Conservation (phyloP, 2,113 vertebrate species). For the Mustela lutreola region DNA sequence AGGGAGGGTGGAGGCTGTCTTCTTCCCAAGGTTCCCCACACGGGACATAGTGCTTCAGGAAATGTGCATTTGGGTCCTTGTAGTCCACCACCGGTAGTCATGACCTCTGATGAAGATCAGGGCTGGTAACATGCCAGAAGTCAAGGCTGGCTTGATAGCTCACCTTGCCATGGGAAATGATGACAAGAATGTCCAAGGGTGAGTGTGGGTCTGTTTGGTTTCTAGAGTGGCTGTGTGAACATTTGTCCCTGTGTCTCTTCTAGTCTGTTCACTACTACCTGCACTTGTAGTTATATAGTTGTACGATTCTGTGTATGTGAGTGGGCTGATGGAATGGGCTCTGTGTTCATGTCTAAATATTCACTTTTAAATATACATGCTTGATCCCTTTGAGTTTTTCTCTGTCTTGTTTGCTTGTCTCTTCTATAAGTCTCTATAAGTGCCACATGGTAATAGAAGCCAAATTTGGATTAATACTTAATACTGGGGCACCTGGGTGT, state of each 20-base stretch:
- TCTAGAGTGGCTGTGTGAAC: not conserved
- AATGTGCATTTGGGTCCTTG: not conserved
- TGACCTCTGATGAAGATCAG: not conserved
- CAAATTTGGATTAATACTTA: not conserved
- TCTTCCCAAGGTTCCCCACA: not conserved
- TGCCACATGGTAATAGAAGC: not conserved
- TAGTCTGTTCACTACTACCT: not conserved
- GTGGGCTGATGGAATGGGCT: not conserved
- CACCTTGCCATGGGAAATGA: not conserved
- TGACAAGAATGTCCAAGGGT: not conserved
- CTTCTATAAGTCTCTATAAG: not conserved
- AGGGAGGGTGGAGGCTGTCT: not conserved
- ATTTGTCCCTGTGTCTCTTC: not conserved
- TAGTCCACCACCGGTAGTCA: not conserved
- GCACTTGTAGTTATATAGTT: fast-evolving
- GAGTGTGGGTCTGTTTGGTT: not conserved
- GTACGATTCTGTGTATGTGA: not conserved
- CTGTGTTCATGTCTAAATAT: not conserved
- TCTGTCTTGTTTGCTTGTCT: not conserved
- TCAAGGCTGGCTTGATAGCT: not conserved
- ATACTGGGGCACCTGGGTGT: too few relatives aligned
- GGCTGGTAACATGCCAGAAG: not conserved
- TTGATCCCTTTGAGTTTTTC: not conserved
- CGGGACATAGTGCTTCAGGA: not conserved
- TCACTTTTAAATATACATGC: not conserved